Conservation (phyloP, 1,140 invertebrate genomes). For the Temnothorax nylanderi region DNA sequence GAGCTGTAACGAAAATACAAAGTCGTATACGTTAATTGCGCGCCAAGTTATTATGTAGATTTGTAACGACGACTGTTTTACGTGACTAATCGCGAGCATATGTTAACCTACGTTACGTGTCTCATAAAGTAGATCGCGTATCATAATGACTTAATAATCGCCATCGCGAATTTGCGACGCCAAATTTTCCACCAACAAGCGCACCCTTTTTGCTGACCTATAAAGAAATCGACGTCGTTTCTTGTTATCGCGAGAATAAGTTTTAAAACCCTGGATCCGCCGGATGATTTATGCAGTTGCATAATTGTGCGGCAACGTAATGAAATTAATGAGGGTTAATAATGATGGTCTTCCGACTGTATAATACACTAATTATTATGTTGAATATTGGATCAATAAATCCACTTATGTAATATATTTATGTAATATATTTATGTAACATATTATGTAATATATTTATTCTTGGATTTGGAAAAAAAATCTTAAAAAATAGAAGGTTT, state of each 20-base stretch:
- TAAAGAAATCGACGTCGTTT: neutral
- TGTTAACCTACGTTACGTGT: neutral
- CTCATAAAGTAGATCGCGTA: neutral
- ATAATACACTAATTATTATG: neutral
- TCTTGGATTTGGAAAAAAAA: neutral
- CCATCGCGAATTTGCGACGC: neutral
- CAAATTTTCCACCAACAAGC: neutral
- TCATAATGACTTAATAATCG: neutral
- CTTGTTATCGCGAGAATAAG: neutral
- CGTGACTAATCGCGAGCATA: slow-evolving; percentile 6
- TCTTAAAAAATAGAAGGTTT: neutral
- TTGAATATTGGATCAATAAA: neutral
- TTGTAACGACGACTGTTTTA: slow-evolving; percentile 5
- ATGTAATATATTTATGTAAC: too few relatives aligned
- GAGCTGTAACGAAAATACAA: neutral
- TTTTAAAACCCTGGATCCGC: neutral
- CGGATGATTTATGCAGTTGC: neutral
- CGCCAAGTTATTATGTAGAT: neutral
- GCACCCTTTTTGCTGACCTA: neutral
- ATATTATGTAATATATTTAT: neutral
- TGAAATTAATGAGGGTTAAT: neutral
- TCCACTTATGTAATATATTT: neutral
- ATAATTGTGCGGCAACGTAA: neutral
- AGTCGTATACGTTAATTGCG: neutral
- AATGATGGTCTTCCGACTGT: neutral